These are phyloP conservation scores for Petroica traversi DNA, from an alignment of 2,113 vertebrate genomes.

Conservation along the genomic window DNA sequence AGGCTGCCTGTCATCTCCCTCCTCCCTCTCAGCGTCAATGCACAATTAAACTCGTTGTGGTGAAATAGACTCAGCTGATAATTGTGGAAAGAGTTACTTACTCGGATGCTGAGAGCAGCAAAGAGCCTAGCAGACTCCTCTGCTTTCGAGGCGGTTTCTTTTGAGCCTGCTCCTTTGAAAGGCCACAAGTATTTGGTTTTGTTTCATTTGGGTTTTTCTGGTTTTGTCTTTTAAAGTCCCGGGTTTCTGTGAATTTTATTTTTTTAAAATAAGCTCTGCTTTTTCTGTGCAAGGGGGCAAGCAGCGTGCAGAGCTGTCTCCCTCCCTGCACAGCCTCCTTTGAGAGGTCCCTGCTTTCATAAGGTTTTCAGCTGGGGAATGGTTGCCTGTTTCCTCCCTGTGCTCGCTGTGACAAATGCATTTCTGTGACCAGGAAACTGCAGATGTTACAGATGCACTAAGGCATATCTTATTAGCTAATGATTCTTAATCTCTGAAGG, in stretches of 20 bases:
- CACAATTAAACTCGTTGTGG: slow-evolving; percentile 36
- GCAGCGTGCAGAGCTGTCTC: background rate
- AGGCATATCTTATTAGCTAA: slow-evolving; percentile 38
- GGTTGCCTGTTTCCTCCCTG: slow-evolving; percentile 29
- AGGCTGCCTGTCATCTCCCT: background rate
- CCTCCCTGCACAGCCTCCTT: background rate
- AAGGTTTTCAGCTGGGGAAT: slow-evolving; percentile 38
- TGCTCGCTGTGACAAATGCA: background rate
- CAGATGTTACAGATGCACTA: slow-evolving; percentile 57
- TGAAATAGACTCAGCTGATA: slow-evolving; percentile 1
- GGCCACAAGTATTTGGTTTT: background rate
- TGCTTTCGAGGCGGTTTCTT: background rate
- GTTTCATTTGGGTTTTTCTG: background rate
- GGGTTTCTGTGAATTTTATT: background rate
- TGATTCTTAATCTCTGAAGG: slow-evolving; percentile 33
- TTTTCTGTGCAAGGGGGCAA: background rate
- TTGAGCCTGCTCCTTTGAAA: background rate
- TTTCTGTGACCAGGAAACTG: slow-evolving; percentile 58
- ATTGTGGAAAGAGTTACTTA: slow-evolving; percentile 12
- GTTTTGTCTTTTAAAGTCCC: background rate
- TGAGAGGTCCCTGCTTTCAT: background rate
- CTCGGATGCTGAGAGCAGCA: background rate
- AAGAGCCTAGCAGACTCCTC: background rate
- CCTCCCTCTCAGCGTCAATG: background rate
- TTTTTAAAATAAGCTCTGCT: background rate